Conservation (phyloP, 2,888 invertebrate genomes). For the Fragum sueziense region DNA sequence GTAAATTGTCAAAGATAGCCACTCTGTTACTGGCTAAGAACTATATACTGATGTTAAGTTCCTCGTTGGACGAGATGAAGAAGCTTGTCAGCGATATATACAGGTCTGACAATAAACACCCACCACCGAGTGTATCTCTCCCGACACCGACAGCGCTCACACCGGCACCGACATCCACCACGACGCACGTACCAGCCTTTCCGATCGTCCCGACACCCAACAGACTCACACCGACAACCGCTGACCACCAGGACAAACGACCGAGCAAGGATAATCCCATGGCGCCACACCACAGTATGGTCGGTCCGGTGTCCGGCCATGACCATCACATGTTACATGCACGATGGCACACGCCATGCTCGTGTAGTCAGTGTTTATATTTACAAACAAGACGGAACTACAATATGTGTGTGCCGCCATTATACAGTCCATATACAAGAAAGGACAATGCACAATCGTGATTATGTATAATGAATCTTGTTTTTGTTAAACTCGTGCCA, state of each 20-base stretch:
- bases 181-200: constrained; percentile 33
- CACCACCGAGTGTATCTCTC: constrained; percentile 33
- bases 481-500: neutral
- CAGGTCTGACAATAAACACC: constrained; percentile 60
- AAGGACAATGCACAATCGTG: constrained; percentile 47
- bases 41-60: constrained; percentile 81
- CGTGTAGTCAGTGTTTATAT: constrained; percentile 70
- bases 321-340: constrained; percentile 66
- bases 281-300: constrained; percentile 29
- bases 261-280: constrained; percentile 16
- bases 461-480: neutral
- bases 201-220: constrained; percentile 45
- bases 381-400: constrained; percentile 52
- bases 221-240: constrained; percentile 7
- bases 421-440: constrained; percentile 49
- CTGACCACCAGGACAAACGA: constrained; percentile 24
- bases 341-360: constrained; percentile 69
- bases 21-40: constrained; percentile 81
- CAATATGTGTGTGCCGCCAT: constrained; percentile 30
- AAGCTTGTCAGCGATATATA: constrained; percentile 80
- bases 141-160: constrained; percentile 43
- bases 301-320: constrained; percentile 52
- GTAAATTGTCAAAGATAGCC: constrained; percentile 81
- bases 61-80: constrained; percentile 81
- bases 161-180: constrained; percentile 23